A percentile compares a stretch with the other conserved stretches of the same genome.
These are phyloP conservation scores for Sycobia sp. DNA, from an alignment of 1,140 invertebrate species.

Conservation along the genomic window DNA sequence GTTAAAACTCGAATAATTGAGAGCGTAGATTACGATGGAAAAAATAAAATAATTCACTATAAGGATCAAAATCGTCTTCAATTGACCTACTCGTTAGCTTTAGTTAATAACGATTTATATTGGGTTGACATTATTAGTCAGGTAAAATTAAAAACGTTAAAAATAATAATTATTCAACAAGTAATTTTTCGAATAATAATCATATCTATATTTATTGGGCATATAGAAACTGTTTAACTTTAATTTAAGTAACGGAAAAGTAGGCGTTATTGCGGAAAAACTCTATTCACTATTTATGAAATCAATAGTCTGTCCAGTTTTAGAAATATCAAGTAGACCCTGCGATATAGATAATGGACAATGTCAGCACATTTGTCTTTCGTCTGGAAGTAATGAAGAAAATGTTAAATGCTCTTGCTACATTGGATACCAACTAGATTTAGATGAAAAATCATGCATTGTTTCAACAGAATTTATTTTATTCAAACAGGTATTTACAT, in stretches of 20 bases:
- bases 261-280: neutral
- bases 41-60: neutral
- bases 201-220: neutral
- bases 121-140: slow-evolving; percentile 3
- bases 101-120: neutral
- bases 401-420: slow-evolving; percentile 10
- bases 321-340: neutral
- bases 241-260: neutral
- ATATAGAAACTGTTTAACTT: neutral
- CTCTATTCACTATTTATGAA: neutral
- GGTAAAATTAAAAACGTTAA: neutral
- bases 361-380: slow-evolving; percentile 6
- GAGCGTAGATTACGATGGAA: slow-evolving; percentile 4
- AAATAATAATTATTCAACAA: neutral
- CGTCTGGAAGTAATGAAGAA: neutral
- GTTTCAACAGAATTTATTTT: neutral
- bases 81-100: neutral
- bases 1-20: neutral
- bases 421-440: slow-evolving; percentile 3
- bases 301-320: neutral
- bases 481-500: neutral
- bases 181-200: neutral
- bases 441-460: neutral
- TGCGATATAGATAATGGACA: neutral
- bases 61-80: neutral